phyloP scores from a whole-genome alignment of 2,797 vertebrate genomes.

The Ptychadena robeensis region DNA sequence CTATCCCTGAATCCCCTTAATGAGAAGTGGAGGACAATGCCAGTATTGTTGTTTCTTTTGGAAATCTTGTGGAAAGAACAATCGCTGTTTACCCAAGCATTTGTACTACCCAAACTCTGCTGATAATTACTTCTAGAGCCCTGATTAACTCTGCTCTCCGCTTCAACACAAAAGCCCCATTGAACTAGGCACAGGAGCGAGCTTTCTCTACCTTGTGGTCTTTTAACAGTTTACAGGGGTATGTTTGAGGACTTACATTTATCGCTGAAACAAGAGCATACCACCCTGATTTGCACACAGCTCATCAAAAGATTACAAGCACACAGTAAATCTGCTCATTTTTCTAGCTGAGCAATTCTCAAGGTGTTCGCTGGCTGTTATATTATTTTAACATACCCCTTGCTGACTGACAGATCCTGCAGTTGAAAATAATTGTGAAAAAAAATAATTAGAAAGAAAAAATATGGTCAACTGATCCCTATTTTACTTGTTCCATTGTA shows the following conservation, averaged over 20 bases:
- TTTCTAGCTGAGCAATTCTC: slow-evolving; percentile 22
- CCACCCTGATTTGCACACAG: slow-evolving; percentile 67
- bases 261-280: slow-evolving; percentile 63
- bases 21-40: slow-evolving; percentile 88
- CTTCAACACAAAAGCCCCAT: slow-evolving; percentile 76
- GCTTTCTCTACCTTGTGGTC: slow-evolving; percentile 63
- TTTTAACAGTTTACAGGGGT: slow-evolving; percentile 67
- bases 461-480: slow-evolving; percentile 62
- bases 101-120: slow-evolving; percentile 75
- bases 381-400: slow-evolving; percentile 49
- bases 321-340: slow-evolving; percentile 54
- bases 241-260: slow-evolving; percentile 62
- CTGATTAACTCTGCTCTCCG: slow-evolving; percentile 82
- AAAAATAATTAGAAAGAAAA: slow-evolving; percentile 61
- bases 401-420: slow-evolving; percentile 35
- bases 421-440: slow-evolving; percentile 35
- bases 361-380: slow-evolving; percentile 40
- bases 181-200: slow-evolving; percentile 70
- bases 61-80: slow-evolving; percentile 82
- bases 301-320: slow-evolving; percentile 58
- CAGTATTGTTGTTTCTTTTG: slow-evolving; percentile 83
- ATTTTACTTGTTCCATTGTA: slow-evolving; percentile 44
- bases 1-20: slow-evolving; percentile 77
- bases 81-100: slow-evolving; percentile 87
- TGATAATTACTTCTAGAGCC: slow-evolving; percentile 78